Conservation (phyloP, 2,797 vertebrate species). For the Lutjanus argentimaculatus region DNA sequence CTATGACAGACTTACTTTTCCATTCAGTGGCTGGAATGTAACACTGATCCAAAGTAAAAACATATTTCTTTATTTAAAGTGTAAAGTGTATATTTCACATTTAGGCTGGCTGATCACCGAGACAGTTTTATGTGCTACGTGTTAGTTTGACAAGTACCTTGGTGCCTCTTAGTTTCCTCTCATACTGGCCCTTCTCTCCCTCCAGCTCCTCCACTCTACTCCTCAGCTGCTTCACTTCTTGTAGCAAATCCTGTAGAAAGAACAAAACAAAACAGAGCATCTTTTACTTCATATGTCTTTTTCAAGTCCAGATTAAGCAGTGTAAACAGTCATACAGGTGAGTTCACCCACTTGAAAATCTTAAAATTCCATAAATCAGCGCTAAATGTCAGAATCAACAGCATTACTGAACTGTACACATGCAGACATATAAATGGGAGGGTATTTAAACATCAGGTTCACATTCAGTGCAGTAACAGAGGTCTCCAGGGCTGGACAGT, state of each 20-base stretch:
- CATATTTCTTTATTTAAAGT: not conserved
- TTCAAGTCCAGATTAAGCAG: not conserved
- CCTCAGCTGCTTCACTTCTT: slow-evolving; percentile 92
- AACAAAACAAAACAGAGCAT: slow-evolving; percentile 26
- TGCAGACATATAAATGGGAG: slow-evolving; percentile 43
- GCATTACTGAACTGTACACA: slow-evolving; percentile 48
- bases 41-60: not conserved
- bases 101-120: slow-evolving; percentile 1
- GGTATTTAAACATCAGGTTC: slow-evolving; percentile 47
- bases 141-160: slow-evolving; percentile 86
- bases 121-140: not conserved
- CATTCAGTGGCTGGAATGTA: not conserved
- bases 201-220: slow-evolving; percentile 95
- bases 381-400: slow-evolving; percentile 33
- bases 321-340: not conserved
- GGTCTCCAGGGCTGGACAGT: slow-evolving; percentile 42
- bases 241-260: slow-evolving; percentile 87
- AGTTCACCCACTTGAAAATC: slow-evolving; percentile 2
- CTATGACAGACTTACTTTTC: not conserved
- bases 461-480: slow-evolving; percentile 69
- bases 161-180: slow-evolving; percentile 94
- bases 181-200: slow-evolving; percentile 93
- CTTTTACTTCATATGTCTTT: not conserved
- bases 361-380: not conserved
- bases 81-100: not conserved